Conservation (phyloP, 2,113 vertebrate species). For the Myocastor coypus region DNA sequence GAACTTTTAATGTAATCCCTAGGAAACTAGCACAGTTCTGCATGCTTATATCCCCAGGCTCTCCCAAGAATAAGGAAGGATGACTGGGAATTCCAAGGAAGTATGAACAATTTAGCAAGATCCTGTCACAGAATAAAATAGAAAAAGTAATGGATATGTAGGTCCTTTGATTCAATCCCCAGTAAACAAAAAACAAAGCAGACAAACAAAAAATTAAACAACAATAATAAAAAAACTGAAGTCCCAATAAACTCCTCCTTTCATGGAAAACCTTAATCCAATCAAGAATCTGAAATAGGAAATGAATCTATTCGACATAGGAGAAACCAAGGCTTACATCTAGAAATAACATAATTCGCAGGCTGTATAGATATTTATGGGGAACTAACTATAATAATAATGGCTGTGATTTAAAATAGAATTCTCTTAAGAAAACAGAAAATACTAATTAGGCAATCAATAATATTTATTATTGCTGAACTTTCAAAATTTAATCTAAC, state of each 20-base stretch:
- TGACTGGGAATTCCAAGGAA: background rate
- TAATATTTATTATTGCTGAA: background rate
- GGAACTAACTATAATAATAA: background rate
- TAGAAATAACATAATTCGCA: background rate
- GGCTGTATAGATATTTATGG: background rate
- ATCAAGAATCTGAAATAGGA: background rate
- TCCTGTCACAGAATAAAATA: background rate
- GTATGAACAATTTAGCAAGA: background rate
- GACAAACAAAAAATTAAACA: too few relatives aligned
- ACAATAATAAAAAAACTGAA: background rate
- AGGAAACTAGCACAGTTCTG: background rate
- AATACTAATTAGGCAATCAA: background rate
- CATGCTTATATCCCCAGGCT: background rate
- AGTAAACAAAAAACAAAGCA: background rate
- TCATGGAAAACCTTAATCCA: background rate
- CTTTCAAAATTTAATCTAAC: slow-evolving; percentile 1
- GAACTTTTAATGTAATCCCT: background rate
- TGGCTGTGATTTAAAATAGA: background rate
- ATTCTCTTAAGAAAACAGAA: background rate
- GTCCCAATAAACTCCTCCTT: background rate
- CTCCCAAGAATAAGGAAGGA: background rate
- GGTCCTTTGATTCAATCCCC: background rate
- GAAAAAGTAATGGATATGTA: background rate
- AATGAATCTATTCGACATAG: background rate
- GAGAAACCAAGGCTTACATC: background rate